Conservation (phyloP, 2,888 invertebrate species). For the Catonia carolina region DNA sequence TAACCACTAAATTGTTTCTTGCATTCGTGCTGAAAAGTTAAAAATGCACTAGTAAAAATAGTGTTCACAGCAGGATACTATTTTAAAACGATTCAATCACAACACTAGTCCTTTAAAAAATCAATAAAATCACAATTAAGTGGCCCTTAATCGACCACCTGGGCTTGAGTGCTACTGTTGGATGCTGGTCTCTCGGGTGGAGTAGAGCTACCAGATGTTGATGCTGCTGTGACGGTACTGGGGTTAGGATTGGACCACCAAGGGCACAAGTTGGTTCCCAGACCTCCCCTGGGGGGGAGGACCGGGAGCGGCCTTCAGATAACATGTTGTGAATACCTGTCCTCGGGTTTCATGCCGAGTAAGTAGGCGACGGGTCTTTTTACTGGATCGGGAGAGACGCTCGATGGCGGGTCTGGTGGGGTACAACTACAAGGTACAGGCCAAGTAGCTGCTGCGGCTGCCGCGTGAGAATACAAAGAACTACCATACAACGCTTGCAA, state of each 20-base stretch:
- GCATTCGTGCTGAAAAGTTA: too few relatives aligned
- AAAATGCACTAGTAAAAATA: too few relatives aligned
- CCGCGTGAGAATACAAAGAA: conserved; percentile 47
- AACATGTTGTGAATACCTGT: conserved; percentile 50
- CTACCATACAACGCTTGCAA: conserved; percentile 53
- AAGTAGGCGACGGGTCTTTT: conserved; percentile 56
- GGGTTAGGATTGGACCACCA: conserved; percentile 46
- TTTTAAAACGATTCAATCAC: too few relatives aligned
- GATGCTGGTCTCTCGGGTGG: conserved; percentile 14
- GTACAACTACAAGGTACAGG: conserved; percentile 37
- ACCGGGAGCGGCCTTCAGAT: conserved; percentile 81
- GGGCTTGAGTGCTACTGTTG: conserved; percentile 17
- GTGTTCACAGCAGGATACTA: too few relatives aligned
- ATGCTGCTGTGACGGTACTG: conserved; percentile 35
- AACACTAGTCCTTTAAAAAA: too few relatives aligned
- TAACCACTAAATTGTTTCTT: too few relatives aligned
- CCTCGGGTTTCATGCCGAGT: conserved; percentile 33
- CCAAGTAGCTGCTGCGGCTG: conserved; percentile 42
- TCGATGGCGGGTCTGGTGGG: conserved; percentile 37
- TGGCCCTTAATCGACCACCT: neutral
- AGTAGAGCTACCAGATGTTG: conserved; percentile 23
- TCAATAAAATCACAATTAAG: too few relatives aligned
- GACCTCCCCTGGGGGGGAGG: conserved; percentile 59
- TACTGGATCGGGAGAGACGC: conserved; percentile 41
- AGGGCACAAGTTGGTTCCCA: conserved; percentile 41